Evolutionary conservation across 2,797 vertebrate genomes (phyloP).

Genomic region (Rhynchonycteris naso): DNA sequence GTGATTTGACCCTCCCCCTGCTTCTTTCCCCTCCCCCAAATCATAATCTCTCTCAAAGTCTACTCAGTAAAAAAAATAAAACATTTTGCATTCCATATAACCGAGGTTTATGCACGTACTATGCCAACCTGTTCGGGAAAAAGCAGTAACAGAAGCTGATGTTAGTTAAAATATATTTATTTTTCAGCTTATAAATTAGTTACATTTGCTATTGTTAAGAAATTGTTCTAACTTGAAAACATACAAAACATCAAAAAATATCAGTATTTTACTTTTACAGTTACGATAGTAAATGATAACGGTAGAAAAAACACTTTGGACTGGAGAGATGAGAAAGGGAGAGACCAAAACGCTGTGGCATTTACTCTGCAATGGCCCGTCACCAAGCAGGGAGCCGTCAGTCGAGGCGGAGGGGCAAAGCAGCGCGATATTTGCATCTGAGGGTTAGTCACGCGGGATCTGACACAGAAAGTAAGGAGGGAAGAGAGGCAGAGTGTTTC

Average conservation of each 20-base stretch:
- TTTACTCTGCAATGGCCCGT: neutral
- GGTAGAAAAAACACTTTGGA: neutral
- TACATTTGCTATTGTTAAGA: neutral
- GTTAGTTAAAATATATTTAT: constrained; percentile 3
- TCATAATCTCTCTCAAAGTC: neutral
- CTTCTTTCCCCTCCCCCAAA: neutral
- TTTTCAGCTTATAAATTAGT: neutral
- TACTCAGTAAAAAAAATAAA: neutral
- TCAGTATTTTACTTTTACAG: neutral
- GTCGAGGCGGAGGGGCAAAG: neutral
- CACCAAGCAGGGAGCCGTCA: neutral
- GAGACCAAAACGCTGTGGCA: neutral
- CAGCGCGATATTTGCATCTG: fast-evolving
- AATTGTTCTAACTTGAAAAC: neutral
- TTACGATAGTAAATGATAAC: neutral
- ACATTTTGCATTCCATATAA: neutral
- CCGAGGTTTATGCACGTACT: neutral
- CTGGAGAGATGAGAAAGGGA: neutral
- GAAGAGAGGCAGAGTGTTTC: neutral
- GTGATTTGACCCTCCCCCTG: too few relatives aligned
- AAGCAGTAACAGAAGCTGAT: neutral
- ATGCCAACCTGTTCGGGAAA: neutral
- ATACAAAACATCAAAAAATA: constrained; percentile 3
- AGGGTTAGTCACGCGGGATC: neutral
- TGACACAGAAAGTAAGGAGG: neutral